These are phyloP conservation scores for Oscheius onirici DNA, from an alignment of 2,888 invertebrate species.

Conservation along the genomic window DNA sequence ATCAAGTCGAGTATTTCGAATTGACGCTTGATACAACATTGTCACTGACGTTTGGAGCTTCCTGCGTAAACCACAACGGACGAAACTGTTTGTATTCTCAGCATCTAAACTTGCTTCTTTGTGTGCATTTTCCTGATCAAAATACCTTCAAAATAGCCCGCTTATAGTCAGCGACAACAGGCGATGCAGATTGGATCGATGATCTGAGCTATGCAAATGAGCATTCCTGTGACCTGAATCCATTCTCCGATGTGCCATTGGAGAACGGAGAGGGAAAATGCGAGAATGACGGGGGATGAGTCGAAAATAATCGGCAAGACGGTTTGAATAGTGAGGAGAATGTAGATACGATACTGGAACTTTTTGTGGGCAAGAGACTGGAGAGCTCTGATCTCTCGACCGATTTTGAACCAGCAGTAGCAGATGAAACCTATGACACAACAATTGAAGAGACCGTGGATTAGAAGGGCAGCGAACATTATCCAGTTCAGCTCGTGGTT, in stretches of 20 bases:
- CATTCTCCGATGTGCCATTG: constrained; percentile 3
- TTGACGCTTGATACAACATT: too few relatives aligned
- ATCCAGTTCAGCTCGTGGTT: not conserved
- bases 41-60: too few relatives aligned
- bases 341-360: constrained; percentile 12
- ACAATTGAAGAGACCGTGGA: not conserved
- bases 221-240: constrained; percentile 1
- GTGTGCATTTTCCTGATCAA: not conserved
- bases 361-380: not conserved
- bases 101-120: too few relatives aligned
- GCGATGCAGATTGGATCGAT: constrained; percentile 11
- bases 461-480: not conserved
- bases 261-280: constrained; percentile 5
- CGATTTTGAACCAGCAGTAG: constrained; percentile 1
- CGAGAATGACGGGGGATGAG: not conserved
- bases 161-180: not conserved
- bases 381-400: not conserved
- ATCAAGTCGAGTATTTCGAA: too few relatives aligned
- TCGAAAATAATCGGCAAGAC: constrained; percentile 5
- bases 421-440: not conserved
- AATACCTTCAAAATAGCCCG: constrained; percentile 3
- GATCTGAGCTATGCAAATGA: not conserved
- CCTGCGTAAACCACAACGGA: too few relatives aligned
- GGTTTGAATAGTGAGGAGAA: constrained; percentile 5
- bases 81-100: too few relatives aligned